phyloP scores from a whole-genome alignment of 2,888 invertebrate species.

The Microctonus aethiopoides region DNA sequence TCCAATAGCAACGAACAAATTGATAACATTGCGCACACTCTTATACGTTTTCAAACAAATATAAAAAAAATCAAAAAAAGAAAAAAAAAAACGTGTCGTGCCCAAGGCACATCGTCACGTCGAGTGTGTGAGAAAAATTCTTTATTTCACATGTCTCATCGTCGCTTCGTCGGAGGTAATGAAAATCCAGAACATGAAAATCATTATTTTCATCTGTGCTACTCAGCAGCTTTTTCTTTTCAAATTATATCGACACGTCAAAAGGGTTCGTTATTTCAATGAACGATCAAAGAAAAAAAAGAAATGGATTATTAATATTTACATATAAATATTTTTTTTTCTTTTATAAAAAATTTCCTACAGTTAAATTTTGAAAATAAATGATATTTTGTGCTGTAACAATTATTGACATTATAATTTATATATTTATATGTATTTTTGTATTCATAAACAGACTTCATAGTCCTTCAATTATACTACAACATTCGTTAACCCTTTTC shows the following conservation, averaged over 20 bases:
- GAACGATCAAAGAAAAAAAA: slow-evolving; percentile 11
- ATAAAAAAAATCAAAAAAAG: background rate
- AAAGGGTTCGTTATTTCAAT: background rate
- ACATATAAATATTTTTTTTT: background rate
- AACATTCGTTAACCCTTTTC: no score
- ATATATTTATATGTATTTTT: no score
- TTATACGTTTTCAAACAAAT: background rate
- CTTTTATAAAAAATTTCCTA: no score
- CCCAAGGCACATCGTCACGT: background rate
- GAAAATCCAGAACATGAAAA: slow-evolving; percentile 6
- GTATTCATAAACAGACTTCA: no score
- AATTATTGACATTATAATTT: no score
- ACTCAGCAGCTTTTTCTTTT: background rate
- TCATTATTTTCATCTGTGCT: slow-evolving; percentile 1
- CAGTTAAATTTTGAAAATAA: no score
- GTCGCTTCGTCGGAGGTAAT: background rate
- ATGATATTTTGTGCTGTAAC: no score
- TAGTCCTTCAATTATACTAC: no score
- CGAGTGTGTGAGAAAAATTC: background rate
- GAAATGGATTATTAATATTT: slow-evolving; percentile 12
- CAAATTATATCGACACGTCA: background rate
- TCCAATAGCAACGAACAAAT: background rate
- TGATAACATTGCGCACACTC: background rate
- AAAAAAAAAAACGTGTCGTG: background rate
- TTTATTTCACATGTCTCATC: background rate